These are phyloP conservation scores for Heteronetta atricapilla DNA, from an alignment of 2,113 vertebrate species.

Conservation along the genomic window DNA sequence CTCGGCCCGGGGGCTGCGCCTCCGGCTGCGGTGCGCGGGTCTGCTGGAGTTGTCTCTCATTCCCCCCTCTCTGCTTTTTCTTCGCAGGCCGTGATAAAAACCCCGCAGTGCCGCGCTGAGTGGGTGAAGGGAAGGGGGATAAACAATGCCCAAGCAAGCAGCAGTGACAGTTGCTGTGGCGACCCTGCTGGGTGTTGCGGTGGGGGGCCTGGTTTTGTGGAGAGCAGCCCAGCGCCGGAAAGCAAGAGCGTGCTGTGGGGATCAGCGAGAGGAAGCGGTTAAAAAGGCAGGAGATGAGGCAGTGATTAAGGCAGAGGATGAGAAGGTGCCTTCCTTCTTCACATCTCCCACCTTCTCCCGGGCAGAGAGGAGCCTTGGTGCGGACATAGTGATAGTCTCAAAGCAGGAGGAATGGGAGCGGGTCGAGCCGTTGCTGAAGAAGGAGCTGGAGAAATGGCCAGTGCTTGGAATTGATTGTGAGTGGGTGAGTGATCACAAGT, in stretches of 20 bases:
- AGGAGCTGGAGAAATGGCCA: conserved; percentile 83
- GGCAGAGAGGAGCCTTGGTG: conserved; percentile 76
- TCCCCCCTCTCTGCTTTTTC: conserved; percentile 22
- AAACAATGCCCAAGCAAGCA: conserved; percentile 84
- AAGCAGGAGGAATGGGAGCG: conserved; percentile 84
- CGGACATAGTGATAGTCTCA: conserved; percentile 84
- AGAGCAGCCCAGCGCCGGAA: conserved; percentile 73
- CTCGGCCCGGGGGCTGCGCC: too few species aligned
- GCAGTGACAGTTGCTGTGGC: conserved; percentile 81
- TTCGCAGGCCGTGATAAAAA: conserved; percentile 54
- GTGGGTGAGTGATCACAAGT: conserved; percentile 86
- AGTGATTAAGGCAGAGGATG: conserved; percentile 25
- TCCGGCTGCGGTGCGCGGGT: too few species aligned
- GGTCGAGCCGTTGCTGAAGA: conserved; percentile 82
- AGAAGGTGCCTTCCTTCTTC: conserved; percentile 29
- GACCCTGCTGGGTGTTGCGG: conserved; percentile 82
- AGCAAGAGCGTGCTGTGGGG: neutral
- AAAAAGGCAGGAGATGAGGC: conserved; percentile 46
- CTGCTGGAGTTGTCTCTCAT: neutral
- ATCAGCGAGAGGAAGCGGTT: neutral
- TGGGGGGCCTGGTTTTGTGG: conserved; percentile 90
- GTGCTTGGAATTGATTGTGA: conserved; percentile 97
- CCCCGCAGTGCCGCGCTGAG: conserved; percentile 30
- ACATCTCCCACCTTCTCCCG: conserved; percentile 48
- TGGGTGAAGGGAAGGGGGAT: conserved; percentile 11